A percentile compares a stretch with the other conserved stretches of the same genome.
These are phyloP conservation scores for Acanthopagrus latus DNA, from an alignment of 2,797 vertebrate species.

Conservation along the genomic window DNA sequence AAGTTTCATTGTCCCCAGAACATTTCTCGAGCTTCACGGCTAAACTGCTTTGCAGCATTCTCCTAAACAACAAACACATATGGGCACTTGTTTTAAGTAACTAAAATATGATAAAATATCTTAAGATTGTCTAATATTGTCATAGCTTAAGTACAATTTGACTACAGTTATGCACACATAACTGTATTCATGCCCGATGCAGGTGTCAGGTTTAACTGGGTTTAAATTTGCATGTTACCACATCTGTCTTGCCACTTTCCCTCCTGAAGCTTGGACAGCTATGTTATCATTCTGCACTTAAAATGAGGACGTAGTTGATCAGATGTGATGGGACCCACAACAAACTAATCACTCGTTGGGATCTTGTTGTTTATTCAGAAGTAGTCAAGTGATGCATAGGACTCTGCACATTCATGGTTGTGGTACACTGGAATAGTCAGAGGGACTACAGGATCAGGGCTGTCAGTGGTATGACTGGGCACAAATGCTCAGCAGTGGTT, in stretches of 20 bases:
- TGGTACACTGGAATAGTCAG: no score
- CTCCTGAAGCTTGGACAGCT: constrained; percentile 25
- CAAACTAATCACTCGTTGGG: not conserved
- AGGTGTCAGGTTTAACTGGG: constrained; percentile 11
- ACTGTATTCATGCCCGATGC: not conserved
- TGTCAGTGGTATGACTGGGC: not conserved
- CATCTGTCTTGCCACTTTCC: not conserved
- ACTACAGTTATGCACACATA: not conserved
- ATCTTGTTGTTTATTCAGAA: not conserved
- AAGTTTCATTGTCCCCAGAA: no score
- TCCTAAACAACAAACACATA: no score
- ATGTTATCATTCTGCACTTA: constrained; percentile 24
- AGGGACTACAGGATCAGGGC: not conserved
- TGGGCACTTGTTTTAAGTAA: no score
- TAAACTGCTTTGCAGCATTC: no score
- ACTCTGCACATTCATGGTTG: not conserved
- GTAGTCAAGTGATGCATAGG: not conserved
- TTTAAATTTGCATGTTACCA: constrained; percentile 15
- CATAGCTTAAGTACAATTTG: not conserved
- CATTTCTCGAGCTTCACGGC: no score
- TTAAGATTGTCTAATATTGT: not conserved
- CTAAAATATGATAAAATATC: not conserved
- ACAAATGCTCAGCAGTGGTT: not conserved
- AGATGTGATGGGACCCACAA: not conserved
- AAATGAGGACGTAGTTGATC: not conserved